Percentiles rank a stretch among this genome's conserved stretches.
These are phyloP conservation scores for Triplophysa yarkandensis DNA, from an alignment of 2,797 vertebrate genomes.

Conservation along the genomic window DNA sequence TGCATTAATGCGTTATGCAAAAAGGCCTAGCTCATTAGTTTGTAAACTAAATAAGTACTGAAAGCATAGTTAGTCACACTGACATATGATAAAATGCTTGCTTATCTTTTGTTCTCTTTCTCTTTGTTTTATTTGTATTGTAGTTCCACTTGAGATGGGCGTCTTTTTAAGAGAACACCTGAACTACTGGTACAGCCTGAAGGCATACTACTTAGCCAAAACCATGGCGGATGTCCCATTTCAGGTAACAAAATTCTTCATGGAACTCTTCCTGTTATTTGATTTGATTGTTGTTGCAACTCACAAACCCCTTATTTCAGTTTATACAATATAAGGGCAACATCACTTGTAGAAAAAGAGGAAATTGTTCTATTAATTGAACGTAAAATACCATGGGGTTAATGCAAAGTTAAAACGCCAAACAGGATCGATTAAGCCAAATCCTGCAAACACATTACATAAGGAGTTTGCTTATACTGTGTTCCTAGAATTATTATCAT, in stretches of 20 bases:
- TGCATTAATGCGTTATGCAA: background rate
- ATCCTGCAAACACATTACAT: constrained; percentile 43
- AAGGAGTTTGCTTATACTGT: background rate
- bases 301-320: background rate
- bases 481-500: too few relatives aligned
- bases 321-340: background rate
- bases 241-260: constrained; percentile 71
- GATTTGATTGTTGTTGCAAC: background rate
- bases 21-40: background rate
- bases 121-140: background rate
- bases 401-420: background rate
- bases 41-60: background rate
- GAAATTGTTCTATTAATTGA: background rate
- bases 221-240: constrained; percentile 96
- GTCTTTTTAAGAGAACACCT: constrained; percentile 83
- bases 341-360: background rate
- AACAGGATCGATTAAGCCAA: constrained; percentile 36
- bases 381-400: background rate
- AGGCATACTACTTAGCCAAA: constrained; percentile 94
- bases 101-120: background rate
- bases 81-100: background rate
- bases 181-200: constrained; percentile 98
- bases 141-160: constrained; percentile 87
- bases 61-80: background rate
- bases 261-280: background rate